These are phyloP conservation scores for Drosophila novamexicana DNA, from an alignment of 1,140 invertebrate species.

Conservation along the genomic window DNA sequence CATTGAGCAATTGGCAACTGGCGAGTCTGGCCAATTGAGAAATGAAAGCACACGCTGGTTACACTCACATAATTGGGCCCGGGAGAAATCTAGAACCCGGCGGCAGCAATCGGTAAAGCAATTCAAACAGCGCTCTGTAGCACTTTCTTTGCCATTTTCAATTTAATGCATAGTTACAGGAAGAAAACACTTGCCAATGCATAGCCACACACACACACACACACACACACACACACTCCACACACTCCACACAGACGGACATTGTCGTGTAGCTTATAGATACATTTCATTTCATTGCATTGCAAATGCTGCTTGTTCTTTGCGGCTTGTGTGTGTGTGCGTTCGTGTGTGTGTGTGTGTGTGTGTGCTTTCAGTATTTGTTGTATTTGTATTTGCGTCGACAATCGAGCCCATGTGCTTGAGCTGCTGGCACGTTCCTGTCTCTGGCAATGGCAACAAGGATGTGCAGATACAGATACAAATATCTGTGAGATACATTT, in stretches of 20 bases:
- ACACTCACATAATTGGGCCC: conserved; percentile 59
- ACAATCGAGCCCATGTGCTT: conserved; percentile 69
- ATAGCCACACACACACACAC: conserved; percentile 17
- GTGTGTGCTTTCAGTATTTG: conserved; percentile 4
- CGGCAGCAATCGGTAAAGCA: conserved; percentile 31
- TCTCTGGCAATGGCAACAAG: conserved; percentile 19
- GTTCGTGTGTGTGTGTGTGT: neutral
- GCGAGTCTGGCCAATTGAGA: conserved; percentile 55
- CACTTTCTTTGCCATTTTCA: conserved; percentile 76
- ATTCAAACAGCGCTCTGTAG: conserved; percentile 42
- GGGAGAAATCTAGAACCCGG: conserved; percentile 73
- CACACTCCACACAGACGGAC: conserved; percentile 1
- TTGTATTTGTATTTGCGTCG: conserved; percentile 60
- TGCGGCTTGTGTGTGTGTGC: conserved; percentile 7
- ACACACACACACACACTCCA: neutral
- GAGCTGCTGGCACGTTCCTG: conserved; percentile 56
- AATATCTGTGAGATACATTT: conserved; percentile 47
- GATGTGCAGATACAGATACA: conserved; percentile 37
- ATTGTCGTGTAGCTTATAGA: conserved; percentile 51
- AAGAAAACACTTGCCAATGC: conserved; percentile 42
- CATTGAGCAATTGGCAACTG: conserved; percentile 57
- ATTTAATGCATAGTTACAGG: conserved; percentile 76
- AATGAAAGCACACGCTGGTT: conserved; percentile 54
- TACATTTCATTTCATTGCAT: conserved; percentile 70
- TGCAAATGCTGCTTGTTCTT: conserved; percentile 29